These are phyloP conservation scores for Saguinus midas DNA, from an alignment of 2,113 vertebrate species.

Conservation along the genomic window DNA sequence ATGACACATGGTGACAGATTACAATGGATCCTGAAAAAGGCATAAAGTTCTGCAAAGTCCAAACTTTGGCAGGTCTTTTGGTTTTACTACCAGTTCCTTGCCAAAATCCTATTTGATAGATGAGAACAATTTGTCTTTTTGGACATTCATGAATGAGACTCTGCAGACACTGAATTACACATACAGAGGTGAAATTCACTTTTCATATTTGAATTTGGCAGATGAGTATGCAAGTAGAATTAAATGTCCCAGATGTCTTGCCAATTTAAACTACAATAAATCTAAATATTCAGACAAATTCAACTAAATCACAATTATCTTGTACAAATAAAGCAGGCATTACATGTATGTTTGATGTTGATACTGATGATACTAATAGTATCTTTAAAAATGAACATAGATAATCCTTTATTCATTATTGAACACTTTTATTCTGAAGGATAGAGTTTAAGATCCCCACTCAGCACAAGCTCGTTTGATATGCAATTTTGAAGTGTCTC, in stretches of 20 bases:
- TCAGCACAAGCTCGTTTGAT: neutral
- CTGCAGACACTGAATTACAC: constrained; percentile 65
- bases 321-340: neutral
- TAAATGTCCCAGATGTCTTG: constrained; percentile 61
- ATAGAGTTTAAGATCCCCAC: neutral
- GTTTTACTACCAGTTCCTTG: constrained; percentile 67
- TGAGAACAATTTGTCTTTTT: constrained; percentile 76
- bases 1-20: constrained; percentile 67
- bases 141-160: constrained; percentile 70
- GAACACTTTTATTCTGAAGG: neutral
- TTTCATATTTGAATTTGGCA: constrained; percentile 73
- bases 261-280: constrained; percentile 72
- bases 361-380: neutral
- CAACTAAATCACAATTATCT: constrained; percentile 25
- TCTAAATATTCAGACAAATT: constrained; percentile 57
- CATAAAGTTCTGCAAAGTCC: constrained; percentile 60
- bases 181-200: constrained; percentile 73
- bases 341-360: neutral
- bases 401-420: neutral
- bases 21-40: constrained; percentile 64
- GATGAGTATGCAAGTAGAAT: constrained; percentile 76
- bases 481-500: neutral
- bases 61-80: constrained; percentile 67
- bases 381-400: neutral
- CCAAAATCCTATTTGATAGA: constrained; percentile 65